Percentiles rank a stretch among this genome's conserved stretches.
Conservation (phyloP, 1,140 invertebrate species). For the Lordiphosa clarofinis region DNA sequence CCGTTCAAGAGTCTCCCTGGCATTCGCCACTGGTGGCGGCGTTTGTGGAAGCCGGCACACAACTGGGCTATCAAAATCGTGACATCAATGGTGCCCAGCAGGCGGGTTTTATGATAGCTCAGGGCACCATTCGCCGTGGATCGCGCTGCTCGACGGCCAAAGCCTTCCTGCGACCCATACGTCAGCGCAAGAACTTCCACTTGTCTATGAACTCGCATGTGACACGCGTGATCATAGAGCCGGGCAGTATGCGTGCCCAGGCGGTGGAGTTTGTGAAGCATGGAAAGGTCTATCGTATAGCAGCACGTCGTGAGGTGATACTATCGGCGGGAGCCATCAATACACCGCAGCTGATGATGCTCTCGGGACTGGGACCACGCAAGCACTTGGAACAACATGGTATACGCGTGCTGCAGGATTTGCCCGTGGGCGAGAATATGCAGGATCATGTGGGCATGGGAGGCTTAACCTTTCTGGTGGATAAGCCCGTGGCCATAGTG, state of each 20-base stretch:
- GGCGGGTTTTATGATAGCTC: conserved; percentile 92
- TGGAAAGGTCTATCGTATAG: conserved; percentile 84
- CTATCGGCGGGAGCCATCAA: conserved; percentile 90
- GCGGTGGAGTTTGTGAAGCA: conserved; percentile 88
- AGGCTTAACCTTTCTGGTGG: conserved; percentile 89
- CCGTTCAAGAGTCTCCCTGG: conserved; percentile 92
- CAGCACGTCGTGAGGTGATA: conserved; percentile 88
- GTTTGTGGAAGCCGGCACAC: conserved; percentile 91
- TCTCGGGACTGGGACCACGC: conserved; percentile 91
- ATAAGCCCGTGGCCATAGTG: conserved; percentile 88
- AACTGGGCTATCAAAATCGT: conserved; percentile 92
- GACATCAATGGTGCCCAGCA: conserved; percentile 92
- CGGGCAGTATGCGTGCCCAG: conserved; percentile 85
- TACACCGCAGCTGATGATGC: conserved; percentile 90
- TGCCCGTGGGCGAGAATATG: conserved; percentile 88
- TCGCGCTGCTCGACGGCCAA: conserved; percentile 94
- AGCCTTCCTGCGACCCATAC: conserved; percentile 90
- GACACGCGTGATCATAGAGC: conserved; percentile 86
- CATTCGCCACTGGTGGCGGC: conserved; percentile 88
- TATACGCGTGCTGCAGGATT: conserved; percentile 86
- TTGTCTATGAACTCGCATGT: conserved; percentile 88
- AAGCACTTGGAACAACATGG: conserved; percentile 86
- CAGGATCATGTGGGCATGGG: conserved; percentile 92
- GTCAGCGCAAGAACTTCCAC: conserved; percentile 89
- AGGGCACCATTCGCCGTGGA: conserved; percentile 92